A percentile compares a stretch with the other conserved stretches of the same genome.
These are phyloP conservation scores for Crocuta crocuta DNA, from an alignment of 2,113 vertebrate species.

Conservation along the genomic window DNA sequence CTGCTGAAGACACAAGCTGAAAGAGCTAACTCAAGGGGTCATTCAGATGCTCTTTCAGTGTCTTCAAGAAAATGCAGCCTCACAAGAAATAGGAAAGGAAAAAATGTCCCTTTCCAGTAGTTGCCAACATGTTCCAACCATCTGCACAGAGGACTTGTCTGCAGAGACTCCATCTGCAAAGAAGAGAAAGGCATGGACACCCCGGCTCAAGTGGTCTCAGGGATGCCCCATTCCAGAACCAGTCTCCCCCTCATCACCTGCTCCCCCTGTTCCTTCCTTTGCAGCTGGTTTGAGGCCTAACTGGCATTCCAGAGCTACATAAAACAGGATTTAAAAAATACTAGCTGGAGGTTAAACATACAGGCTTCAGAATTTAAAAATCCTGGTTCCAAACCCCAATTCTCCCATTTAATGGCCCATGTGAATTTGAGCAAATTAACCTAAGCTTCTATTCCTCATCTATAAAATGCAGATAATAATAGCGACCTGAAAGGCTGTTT, in stretches of 20 bases:
- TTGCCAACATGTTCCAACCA: background rate
- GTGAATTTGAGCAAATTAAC: background rate
- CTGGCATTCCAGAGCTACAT: background rate
- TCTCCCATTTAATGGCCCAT: background rate
- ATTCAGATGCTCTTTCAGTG: background rate
- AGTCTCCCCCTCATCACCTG: background rate
- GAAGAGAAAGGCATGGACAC: background rate
- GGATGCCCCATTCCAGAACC: background rate
- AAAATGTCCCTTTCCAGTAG: background rate
- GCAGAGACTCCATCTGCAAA: background rate
- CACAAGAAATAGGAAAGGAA: conserved; percentile 31
- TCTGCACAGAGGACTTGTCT: background rate
- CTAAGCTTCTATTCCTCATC: background rate
- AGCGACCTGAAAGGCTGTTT: conserved; percentile 1
- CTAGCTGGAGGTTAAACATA: background rate
- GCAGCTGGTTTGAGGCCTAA: background rate
- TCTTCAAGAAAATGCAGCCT: conserved; percentile 44
- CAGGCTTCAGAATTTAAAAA: conserved; percentile 48
- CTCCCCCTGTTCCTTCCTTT: background rate
- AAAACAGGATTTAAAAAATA: conserved; percentile 20
- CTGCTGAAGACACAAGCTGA: background rate
- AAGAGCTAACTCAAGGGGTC: background rate
- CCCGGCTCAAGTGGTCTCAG: background rate
- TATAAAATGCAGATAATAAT: conserved; percentile 53
- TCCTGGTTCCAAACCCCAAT: background rate